A percentile compares a stretch with the other conserved stretches of the same genome.
These are phyloP conservation scores for Drosophila mayaguana DNA, from an alignment of 2,888 invertebrate species.

Conservation along the genomic window DNA sequence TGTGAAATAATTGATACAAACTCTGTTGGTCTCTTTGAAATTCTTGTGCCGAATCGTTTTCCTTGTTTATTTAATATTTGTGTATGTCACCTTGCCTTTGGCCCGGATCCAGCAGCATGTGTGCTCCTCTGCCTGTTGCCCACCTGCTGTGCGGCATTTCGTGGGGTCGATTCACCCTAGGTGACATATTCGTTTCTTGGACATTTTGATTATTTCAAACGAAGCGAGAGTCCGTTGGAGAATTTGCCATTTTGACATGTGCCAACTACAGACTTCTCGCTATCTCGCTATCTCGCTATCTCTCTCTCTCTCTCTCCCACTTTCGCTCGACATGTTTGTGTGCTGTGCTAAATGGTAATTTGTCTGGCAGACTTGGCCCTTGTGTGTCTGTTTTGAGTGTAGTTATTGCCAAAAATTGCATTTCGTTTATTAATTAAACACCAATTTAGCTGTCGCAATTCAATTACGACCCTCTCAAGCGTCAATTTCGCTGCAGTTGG, in stretches of 20 bases:
- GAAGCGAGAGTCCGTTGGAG: slow-evolving; percentile 59
- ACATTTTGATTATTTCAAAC: slow-evolving; percentile 76
- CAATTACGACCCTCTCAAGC: slow-evolving; percentile 55
- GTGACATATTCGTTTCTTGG: slow-evolving; percentile 75
- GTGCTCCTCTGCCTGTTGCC: slow-evolving; percentile 35
- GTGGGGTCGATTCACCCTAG: slow-evolving; percentile 56
- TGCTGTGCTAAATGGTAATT: slow-evolving; percentile 65
- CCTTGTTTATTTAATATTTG: slow-evolving; percentile 47
- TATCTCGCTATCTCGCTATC: not conserved
- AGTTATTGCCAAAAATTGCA: slow-evolving; percentile 69
- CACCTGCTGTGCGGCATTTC: slow-evolving; percentile 42
- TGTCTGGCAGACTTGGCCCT: slow-evolving; percentile 58
- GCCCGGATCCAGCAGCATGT: slow-evolving; percentile 35
- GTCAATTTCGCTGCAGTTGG: slow-evolving; percentile 29
- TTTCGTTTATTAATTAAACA: slow-evolving; percentile 77
- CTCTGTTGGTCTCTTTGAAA: not conserved
- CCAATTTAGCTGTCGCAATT: slow-evolving; percentile 72
- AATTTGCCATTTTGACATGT: slow-evolving; percentile 58
- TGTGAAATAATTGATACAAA: not conserved
- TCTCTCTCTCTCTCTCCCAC: not conserved
- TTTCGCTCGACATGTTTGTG: not conserved
- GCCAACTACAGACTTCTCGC: slow-evolving; percentile 3
- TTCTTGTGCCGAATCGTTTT: not conserved
- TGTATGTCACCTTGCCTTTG: slow-evolving; percentile 63
- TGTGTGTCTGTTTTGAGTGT: slow-evolving; percentile 21